Conservation (phyloP, 1,140 invertebrate species). For the Cydia pomonella region DNA sequence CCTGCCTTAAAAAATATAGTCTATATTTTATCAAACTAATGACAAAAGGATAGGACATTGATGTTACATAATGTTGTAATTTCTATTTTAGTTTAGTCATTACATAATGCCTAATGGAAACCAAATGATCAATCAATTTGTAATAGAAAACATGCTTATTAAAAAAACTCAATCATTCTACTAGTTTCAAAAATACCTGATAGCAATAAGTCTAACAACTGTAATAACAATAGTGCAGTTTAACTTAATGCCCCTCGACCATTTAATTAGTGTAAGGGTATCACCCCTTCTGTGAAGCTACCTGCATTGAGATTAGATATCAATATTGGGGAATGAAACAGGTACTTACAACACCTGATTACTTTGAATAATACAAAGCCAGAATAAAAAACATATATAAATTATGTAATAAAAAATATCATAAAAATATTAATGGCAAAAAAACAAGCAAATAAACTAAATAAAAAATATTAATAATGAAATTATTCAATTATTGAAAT, state of each 20-base stretch:
- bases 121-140: no score
- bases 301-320: conserved; percentile 28
- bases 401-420: not conserved
- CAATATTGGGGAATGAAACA: conserved; percentile 12
- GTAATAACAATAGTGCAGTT: conserved; percentile 7
- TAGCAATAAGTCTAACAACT: not conserved
- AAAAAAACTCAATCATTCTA: not conserved
- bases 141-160: not conserved
- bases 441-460: no score
- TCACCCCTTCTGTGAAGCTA: conserved; percentile 25
- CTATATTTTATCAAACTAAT: not conserved
- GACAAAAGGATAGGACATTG: not conserved
- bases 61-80: not conserved
- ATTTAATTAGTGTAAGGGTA: conserved; percentile 11
- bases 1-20: no score
- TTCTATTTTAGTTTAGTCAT: not conserved
- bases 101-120: not conserved
- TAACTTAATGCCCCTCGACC: conserved; percentile 24
- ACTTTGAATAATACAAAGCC: not conserved
- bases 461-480: no score
- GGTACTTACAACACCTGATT: conserved; percentile 3
- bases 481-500: no score
- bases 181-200: not conserved
- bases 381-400: not conserved
- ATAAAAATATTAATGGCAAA: no score